Evolutionary conservation across 1,140 invertebrate species (phyloP).

Genomic region (Drosophila melanica): DNA sequence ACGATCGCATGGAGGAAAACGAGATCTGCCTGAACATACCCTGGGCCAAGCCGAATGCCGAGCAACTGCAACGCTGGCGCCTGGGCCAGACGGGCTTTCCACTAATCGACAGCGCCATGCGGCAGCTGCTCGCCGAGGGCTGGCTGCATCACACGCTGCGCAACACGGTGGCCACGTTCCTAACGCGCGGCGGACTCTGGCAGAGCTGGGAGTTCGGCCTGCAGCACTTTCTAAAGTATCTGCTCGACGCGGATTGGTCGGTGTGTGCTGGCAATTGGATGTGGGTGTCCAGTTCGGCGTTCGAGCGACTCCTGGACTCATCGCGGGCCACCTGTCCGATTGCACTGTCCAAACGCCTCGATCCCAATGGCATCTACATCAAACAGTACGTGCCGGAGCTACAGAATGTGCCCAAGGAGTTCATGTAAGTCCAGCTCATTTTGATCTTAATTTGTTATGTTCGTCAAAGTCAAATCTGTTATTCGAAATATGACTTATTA

Average conservation of each 20-base stretch:
- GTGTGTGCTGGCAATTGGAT: slow-evolving; percentile 92
- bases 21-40: slow-evolving; percentile 90
- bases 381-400: slow-evolving; percentile 89
- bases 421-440: slow-evolving; percentile 85
- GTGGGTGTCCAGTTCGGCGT: slow-evolving; percentile 91
- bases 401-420: slow-evolving; percentile 87
- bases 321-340: slow-evolving; percentile 88
- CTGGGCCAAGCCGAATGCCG: slow-evolving; percentile 86
- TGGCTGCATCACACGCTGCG: slow-evolving; percentile 90
- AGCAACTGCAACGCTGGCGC: slow-evolving; percentile 87
- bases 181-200: slow-evolving; percentile 90
- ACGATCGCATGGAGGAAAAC: slow-evolving; percentile 89
- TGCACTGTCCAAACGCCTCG: slow-evolving; percentile 88
- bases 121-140: slow-evolving; percentile 85
- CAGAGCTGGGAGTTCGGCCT: slow-evolving; percentile 89
- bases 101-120: slow-evolving; percentile 91
- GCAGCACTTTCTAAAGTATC: slow-evolving; percentile 87
- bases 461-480: too few species aligned
- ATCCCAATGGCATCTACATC: slow-evolving; percentile 89
- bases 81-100: slow-evolving; percentile 90
- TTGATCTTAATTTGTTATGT: neutral
- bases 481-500: too few species aligned
- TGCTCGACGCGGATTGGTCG: slow-evolving; percentile 90
- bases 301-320: slow-evolving; percentile 88
- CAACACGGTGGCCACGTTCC: slow-evolving; percentile 89